Conservation (phyloP, 2,888 invertebrate species). For the Thymelicus lineola region DNA sequence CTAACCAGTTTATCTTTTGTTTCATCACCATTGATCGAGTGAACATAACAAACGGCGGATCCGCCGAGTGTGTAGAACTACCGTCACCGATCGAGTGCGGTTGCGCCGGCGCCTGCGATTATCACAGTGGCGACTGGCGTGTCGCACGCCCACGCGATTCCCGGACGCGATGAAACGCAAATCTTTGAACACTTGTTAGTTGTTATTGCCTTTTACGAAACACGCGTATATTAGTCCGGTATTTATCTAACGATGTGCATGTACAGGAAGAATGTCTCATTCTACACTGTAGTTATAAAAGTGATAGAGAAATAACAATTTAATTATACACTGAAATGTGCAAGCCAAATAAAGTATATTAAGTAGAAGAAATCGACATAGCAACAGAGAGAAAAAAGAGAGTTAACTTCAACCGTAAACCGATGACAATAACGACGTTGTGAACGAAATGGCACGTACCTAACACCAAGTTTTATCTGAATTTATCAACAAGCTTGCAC, state of each 20-base stretch:
- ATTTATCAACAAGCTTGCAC: background rate
- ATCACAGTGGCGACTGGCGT: conserved; percentile 6
- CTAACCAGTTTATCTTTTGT: too few species aligned
- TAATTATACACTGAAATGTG: too few species aligned
- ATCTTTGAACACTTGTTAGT: conserved; percentile 10
- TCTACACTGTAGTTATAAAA: background rate
- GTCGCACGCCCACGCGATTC: conserved; percentile 13
- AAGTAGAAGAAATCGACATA: too few species aligned
- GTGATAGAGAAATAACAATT: too few species aligned
- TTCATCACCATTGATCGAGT: too few species aligned
- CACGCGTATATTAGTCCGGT: background rate
- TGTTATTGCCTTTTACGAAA: conserved; percentile 2
- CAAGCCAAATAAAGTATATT: too few species aligned
- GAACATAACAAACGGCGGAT: too few species aligned
- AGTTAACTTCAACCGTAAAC: too few species aligned
- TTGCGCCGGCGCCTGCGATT: conserved; percentile 21
- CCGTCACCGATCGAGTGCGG: background rate
- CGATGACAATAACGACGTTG: background rate
- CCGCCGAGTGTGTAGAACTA: background rate
- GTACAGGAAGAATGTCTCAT: background rate
- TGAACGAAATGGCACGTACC: background rate
- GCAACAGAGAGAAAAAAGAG: too few species aligned
- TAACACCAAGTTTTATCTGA: background rate
- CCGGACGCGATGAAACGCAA: background rate
- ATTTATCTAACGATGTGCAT: background rate